Evolutionary conservation across 1,140 invertebrate species (phyloP), one percentile per base, ranked within the genome.

Genomic region (Drusus annulatus): DNA sequence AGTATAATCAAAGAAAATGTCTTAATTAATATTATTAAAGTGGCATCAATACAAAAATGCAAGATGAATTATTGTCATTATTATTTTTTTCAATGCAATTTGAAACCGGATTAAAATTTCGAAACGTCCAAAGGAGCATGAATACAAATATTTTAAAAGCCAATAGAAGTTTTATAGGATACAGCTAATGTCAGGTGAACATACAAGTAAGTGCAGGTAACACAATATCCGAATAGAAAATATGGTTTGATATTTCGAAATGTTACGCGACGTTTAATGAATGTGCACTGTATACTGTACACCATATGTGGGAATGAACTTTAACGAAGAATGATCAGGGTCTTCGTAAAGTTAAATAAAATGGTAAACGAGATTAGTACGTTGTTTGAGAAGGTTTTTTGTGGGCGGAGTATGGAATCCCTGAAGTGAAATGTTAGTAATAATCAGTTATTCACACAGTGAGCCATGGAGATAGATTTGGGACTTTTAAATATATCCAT

Each of bases 151-250:
- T 60, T 8, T 60, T 17, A 0, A 45, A 45, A 45, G 2, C 36
- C 36, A 45, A 45, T 45, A 45, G 8, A 45, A 8, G 36, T 45
- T 45, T 8, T 13, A 45, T 45, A 13, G 36, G 36, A 45, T 45
- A 60, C 8, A 8, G 56, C 17, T 60, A 60, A 60, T 23, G 6
- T 60, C 56, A 60, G 17, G 56, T 60, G 19, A 21, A 21, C 56
- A 60, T 15, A 60, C 10, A 28, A 16, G 0, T 3, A 45, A 45
- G 5, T 28, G 5, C 25, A 28, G 25, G 62, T 65, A 65, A 65
- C 62, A 65, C 25, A 65, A 65, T 65, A 65, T 31, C 62, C 28
- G 62, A 60, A 31, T 65, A 65, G 62, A 31, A 65, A 65, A 65
- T 65, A 28, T 65, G 62, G 23, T 28, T 28, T 16, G 36, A 31